Base-by-base conservation (phyloP, 30 jellyfish, hydroid and myxozoan species). In the Aurelia aurita complex sp. Pacific region DNA sequence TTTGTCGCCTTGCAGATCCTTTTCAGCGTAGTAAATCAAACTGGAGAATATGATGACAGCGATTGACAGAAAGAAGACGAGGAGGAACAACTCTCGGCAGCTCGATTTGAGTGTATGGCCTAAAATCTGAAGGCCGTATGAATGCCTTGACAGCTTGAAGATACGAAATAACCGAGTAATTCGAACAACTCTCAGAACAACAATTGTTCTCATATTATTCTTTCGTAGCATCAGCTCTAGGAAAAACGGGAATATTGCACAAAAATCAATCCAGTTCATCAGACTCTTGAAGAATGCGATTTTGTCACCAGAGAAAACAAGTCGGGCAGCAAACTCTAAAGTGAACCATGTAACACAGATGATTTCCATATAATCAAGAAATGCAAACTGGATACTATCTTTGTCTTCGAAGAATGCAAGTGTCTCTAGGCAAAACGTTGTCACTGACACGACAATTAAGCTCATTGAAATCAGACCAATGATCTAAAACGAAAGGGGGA, bases 91-190 rank as follows among this genome's bases (percentile, higher is more conserved):
- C 89, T 92, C 98, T 5, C 98, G 94, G 62, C 95, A 86, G 66
- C 98, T 92, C 12, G 98, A 90, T 40, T 85, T 86, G 59, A 92
- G 88, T 4, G 98, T 92, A 74, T 92, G 98, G 71, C 98, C 98
- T 19, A 92, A 73, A 62, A 92, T 87, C 70, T 92, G 98, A 5
- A 92, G 89, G 69, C 98, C 98, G 82, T 66, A 87, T 35, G 97
- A 92, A 74, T 92, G 98, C 11, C 98, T 82, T 1, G 98, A 86
- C 40, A 92, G 92, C 80, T 92, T 92, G 87, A 92, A 81, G 67
- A 92, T 83, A 38, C 98, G 98, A 50, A 92, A 86, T 1, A 92
- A 80, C 8, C 98, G 96, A 42, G 92, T 92, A 59, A 92, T 75
- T 38, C 98, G 91, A 32, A 87, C 95, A 60, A 86, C 95, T 4